Evolutionary conservation across 2,888 invertebrate species (phyloP).

Genomic region (Marronus borbonicus): DNA sequence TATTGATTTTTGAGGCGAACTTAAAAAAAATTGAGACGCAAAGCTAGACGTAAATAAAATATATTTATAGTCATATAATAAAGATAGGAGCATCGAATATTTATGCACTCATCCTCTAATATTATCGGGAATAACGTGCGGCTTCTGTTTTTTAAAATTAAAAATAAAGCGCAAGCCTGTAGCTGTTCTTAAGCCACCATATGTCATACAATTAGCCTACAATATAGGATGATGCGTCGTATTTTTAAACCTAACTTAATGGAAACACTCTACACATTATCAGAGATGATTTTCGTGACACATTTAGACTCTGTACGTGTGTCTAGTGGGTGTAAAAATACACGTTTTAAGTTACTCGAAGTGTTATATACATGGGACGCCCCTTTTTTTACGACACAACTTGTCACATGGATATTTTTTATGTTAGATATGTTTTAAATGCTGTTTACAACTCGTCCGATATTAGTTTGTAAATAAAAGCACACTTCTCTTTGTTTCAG

Average conservation of each 20-base stretch:
- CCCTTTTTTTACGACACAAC: slow-evolving; percentile 31
- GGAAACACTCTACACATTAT: slow-evolving; percentile 68
- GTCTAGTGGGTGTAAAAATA: slow-evolving; percentile 65
- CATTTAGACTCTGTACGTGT: slow-evolving; percentile 60
- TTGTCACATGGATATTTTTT: slow-evolving; percentile 32
- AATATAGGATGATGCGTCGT: slow-evolving; percentile 48
- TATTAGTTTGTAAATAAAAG: too few relatives aligned
- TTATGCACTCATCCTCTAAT: slow-evolving; percentile 16
- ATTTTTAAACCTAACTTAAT: slow-evolving; percentile 61
- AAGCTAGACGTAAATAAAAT: too few relatives aligned
- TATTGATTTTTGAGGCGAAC: background rate
- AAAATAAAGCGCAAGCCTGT: slow-evolving; percentile 46
- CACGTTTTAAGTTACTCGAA: slow-evolving; percentile 61
- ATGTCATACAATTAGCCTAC: slow-evolving; percentile 47
- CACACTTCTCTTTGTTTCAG: slow-evolving; percentile 63
- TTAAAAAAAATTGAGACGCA: background rate
- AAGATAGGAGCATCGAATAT: slow-evolving; percentile 18
- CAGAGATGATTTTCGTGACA: slow-evolving; percentile 67
- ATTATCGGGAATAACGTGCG: slow-evolving; percentile 19
- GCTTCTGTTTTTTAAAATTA: slow-evolving; percentile 51
- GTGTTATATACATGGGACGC: slow-evolving; percentile 52
- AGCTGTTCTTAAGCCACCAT: slow-evolving; percentile 47
- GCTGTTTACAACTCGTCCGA: slow-evolving; percentile 3
- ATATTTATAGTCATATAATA: background rate
- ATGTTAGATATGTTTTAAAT: slow-evolving; percentile 1